Evolutionary conservation across 2,797 vertebrate genomes (phyloP).

Genomic region (Austrolebias charrua): DNA sequence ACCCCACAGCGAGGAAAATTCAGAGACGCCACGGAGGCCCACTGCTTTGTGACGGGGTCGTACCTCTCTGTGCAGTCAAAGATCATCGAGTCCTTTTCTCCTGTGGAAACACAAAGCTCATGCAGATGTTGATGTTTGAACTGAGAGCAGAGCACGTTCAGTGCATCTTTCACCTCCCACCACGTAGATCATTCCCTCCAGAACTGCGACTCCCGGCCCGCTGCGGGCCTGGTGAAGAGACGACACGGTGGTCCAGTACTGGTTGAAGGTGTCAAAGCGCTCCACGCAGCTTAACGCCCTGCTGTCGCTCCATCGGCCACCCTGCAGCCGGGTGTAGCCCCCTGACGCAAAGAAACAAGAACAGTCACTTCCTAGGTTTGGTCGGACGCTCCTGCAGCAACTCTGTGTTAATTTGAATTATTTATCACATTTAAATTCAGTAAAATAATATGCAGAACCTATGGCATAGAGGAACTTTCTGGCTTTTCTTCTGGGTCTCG

Average conservation of each 20-base stretch:
- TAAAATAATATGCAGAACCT: slow-evolving; percentile 74
- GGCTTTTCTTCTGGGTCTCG: slow-evolving; percentile 93
- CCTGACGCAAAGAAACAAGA: slow-evolving; percentile 70
- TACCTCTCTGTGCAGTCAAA: slow-evolving; percentile 97
- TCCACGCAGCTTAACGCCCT: slow-evolving; percentile 95
- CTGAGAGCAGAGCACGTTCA: not conserved
- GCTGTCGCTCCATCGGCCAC: slow-evolving; percentile 95
- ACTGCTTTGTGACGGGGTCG: slow-evolving; percentile 95
- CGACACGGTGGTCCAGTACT: slow-evolving; percentile 97
- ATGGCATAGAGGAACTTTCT: slow-evolving; percentile 97
- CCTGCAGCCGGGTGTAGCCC: slow-evolving; percentile 94
- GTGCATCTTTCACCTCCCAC: slow-evolving; percentile 87
- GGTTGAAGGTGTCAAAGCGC: slow-evolving; percentile 96
- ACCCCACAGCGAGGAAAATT: slow-evolving; percentile 94
- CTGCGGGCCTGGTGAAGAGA: slow-evolving; percentile 96
- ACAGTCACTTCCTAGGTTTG: not conserved
- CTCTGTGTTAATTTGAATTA: no score
- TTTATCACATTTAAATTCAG: not conserved
- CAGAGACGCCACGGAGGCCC: slow-evolving; percentile 93
- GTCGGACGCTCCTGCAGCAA: no score
- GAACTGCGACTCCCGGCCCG: slow-evolving; percentile 88
- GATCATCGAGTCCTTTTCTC: slow-evolving; percentile 97
- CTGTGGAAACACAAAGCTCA: slow-evolving; percentile 58
- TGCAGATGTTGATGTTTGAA: not conserved
- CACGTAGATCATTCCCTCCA: slow-evolving; percentile 96